Percentiles rank a stretch among this genome's conserved stretches.
phyloP scores from a whole-genome alignment of 2,797 vertebrate genomes.

The Anomalospiza imberbis region DNA sequence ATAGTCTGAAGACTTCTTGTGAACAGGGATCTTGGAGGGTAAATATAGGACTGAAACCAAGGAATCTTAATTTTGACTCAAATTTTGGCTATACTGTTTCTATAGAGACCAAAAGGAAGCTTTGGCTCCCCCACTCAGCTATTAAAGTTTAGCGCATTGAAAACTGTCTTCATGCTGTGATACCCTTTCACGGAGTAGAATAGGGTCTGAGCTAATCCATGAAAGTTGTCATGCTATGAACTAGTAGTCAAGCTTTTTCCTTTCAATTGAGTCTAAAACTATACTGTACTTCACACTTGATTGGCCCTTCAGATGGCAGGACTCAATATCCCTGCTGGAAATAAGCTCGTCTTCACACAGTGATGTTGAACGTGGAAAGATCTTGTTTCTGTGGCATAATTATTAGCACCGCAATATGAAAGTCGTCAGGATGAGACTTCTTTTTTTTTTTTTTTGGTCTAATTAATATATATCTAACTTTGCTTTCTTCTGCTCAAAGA shows the following conservation, averaged over 20 bases:
- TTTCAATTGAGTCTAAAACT: conserved; percentile 94
- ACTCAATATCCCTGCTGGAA: conserved; percentile 85
- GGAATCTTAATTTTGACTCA: conserved; percentile 93
- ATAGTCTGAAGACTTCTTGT: conserved; percentile 60
- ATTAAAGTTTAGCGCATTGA: conserved; percentile 97
- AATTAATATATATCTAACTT: conserved; percentile 27
- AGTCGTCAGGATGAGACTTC: conserved; percentile 49
- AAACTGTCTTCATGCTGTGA: conserved; percentile 97
- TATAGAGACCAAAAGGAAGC: conserved; percentile 92
- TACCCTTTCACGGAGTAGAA: conserved; percentile 93
- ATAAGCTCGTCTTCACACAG: conserved; percentile 88
- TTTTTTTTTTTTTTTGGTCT: not conserved
- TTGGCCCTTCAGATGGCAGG: conserved; percentile 92
- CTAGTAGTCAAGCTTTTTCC: conserved; percentile 93
- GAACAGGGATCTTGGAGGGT: conserved; percentile 58
- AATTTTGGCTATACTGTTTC: conserved; percentile 94
- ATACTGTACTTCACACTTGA: conserved; percentile 96
- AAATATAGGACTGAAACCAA: conserved; percentile 70
- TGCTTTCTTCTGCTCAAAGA: not conserved
- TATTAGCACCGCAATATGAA: conserved; percentile 78
- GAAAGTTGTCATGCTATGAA: conserved; percentile 98
- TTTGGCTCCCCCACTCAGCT: conserved; percentile 92
- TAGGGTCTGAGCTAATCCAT: conserved; percentile 99
- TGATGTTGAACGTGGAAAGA: conserved; percentile 87
- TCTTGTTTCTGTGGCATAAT: conserved; percentile 91